Evolutionary conservation across 2,888 invertebrate species (phyloP).

Genomic region (Argyresthia albistria): DNA sequence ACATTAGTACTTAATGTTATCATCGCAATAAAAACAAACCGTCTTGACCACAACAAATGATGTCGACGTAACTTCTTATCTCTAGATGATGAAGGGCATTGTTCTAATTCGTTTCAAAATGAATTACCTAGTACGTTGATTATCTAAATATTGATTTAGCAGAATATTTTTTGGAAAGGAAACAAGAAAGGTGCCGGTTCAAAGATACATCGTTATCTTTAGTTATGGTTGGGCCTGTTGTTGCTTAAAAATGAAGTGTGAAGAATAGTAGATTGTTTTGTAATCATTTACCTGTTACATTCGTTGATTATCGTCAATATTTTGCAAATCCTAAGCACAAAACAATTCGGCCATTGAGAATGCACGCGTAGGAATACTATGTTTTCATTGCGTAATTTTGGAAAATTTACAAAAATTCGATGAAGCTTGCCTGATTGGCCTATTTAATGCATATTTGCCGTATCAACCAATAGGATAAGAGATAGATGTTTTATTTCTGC

Average conservation of each 20-base stretch:
- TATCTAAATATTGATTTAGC: conserved; percentile 16
- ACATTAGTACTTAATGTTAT: neutral
- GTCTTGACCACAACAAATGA: neutral
- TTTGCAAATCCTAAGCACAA: conserved; percentile 4
- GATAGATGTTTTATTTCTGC: no score
- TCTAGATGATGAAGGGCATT: neutral
- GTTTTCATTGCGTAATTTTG: neutral
- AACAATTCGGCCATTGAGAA: conserved; percentile 5
- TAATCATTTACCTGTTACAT: conserved; percentile 7
- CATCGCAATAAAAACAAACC: neutral
- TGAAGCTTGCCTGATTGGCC: neutral
- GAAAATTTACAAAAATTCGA: neutral
- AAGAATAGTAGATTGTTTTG: neutral
- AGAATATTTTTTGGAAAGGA: conserved; percentile 8
- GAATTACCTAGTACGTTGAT: conserved; percentile 7
- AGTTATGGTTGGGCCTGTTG: neutral
- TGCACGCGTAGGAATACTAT: neutral
- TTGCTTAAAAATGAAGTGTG: neutral
- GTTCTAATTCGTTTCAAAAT: neutral
- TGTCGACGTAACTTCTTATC: neutral
- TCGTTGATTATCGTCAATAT: conserved; percentile 2
- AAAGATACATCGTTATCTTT: no score
- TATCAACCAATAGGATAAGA: neutral
- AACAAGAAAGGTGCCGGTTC: neutral
- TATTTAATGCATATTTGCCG: neutral